These are phyloP conservation scores for Drosophila dives DNA, from an alignment of 2,888 invertebrate genomes.

Conservation along the genomic window DNA sequence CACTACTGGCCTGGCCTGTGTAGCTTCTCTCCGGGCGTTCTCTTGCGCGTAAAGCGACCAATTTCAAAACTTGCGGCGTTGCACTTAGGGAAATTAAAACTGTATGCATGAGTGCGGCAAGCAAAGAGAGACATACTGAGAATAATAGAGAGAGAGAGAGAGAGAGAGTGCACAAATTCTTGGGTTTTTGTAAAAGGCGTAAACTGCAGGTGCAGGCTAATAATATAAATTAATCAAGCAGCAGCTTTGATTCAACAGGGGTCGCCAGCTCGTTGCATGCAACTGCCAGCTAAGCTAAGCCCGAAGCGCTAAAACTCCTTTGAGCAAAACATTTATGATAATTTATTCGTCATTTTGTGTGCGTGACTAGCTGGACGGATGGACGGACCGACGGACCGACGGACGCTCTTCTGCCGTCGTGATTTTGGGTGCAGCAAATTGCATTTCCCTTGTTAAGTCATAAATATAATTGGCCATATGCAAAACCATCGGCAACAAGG, in stretches of 20 bases:
- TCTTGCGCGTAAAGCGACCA: constrained; percentile 60
- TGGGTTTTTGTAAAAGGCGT: constrained; percentile 30
- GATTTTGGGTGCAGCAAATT: constrained; percentile 77
- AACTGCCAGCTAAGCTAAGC: constrained; percentile 25
- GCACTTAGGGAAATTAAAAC: constrained; percentile 79
- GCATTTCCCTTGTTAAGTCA: constrained; percentile 66
- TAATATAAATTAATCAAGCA: constrained; percentile 69
- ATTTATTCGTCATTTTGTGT: constrained; percentile 67
- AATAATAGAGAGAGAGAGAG: not conserved
- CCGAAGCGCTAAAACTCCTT: constrained; percentile 12
- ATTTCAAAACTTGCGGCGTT: constrained; percentile 72
- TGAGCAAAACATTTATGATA: constrained; percentile 71
- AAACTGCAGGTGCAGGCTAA: constrained; percentile 50
- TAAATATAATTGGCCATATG: constrained; percentile 66
- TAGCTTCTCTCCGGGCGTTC: constrained; percentile 39
- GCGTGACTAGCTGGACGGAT: constrained; percentile 57
- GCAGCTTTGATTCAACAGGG: constrained; percentile 40
- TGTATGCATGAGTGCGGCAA: constrained; percentile 40
- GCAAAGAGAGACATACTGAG: not conserved
- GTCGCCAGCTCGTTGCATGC: constrained; percentile 26
- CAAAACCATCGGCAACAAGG: constrained; percentile 28
- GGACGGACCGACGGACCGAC: not conserved
- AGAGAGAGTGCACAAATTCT: not conserved
- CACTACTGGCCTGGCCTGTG: constrained; percentile 37
- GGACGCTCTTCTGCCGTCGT: constrained; percentile 15